These are phyloP conservation scores for Actinia equina DNA, from an alignment of 64 coral and sea anemone species.

Conservation along the genomic window DNA sequence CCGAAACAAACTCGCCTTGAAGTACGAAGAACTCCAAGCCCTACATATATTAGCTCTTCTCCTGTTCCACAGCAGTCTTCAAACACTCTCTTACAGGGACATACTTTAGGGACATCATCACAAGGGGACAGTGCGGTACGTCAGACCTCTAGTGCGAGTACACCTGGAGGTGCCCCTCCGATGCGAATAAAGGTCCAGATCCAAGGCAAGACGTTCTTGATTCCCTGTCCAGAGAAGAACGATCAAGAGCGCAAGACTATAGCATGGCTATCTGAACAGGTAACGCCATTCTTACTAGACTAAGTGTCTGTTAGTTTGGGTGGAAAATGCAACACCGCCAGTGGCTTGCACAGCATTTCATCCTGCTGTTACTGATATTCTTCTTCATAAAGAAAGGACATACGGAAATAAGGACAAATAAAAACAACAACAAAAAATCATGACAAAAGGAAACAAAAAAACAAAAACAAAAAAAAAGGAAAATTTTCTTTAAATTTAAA, in stretches of 20 bases:
- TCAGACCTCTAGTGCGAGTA: neutral
- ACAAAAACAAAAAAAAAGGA: too few relatives aligned
- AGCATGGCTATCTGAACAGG: conserved; percentile 92
- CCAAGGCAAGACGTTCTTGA: conserved; percentile 81
- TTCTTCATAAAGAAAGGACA: too few relatives aligned
- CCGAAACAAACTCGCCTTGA: conserved; percentile 30
- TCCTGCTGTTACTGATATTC: too few relatives aligned
- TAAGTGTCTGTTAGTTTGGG: too few relatives aligned
- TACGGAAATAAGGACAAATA: too few relatives aligned
- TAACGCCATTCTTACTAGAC: neutral
- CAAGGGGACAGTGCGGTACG: neutral
- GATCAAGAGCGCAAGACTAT: conserved; percentile 71
- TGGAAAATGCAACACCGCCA: too few relatives aligned
- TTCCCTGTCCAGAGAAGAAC: conserved; percentile 70
- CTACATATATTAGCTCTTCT: neutral
- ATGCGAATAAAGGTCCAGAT: conserved; percentile 85
- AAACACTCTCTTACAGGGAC: neutral
- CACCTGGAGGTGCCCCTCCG: conserved; percentile 38
- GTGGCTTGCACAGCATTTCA: too few relatives aligned
- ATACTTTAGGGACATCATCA: neutral
- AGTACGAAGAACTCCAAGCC: conserved; percentile 17
- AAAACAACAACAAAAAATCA: too few relatives aligned
- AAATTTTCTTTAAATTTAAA: too few relatives aligned
- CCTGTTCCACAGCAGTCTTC: neutral
- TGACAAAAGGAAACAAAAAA: too few relatives aligned